These are phyloP conservation scores for Pseudachorutes palmiensis DNA, from an alignment of 1,140 invertebrate species.

Conservation along the genomic window DNA sequence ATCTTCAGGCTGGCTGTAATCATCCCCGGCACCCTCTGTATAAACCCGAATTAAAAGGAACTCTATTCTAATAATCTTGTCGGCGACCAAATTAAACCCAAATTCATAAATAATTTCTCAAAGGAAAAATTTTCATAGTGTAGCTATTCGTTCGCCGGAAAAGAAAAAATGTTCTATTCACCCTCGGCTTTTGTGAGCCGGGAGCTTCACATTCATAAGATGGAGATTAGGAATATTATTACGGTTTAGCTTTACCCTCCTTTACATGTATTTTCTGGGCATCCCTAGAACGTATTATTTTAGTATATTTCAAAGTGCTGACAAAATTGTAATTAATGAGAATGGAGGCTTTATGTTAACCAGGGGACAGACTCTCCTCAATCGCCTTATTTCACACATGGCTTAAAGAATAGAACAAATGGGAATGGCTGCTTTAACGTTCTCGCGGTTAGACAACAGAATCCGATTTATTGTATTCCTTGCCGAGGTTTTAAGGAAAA, in stretches of 20 bases:
- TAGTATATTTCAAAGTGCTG: neutral
- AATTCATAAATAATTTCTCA: too few relatives aligned
- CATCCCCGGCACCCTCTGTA: neutral
- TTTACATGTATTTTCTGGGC: neutral
- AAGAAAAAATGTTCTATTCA: too few relatives aligned
- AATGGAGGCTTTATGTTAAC: neutral
- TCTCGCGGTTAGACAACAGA: neutral
- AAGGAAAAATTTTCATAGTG: too few relatives aligned
- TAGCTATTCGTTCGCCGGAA: too few relatives aligned
- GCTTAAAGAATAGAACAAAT: neutral
- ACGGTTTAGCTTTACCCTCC: neutral
- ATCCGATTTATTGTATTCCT: neutral
- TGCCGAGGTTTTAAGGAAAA: neutral
- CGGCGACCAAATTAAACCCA: too few relatives aligned
- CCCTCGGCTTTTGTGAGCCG: too few relatives aligned
- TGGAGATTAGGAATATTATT: too few relatives aligned
- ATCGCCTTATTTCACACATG: neutral
- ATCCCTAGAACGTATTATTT: neutral
- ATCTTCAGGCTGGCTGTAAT: neutral
- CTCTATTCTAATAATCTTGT: too few relatives aligned
- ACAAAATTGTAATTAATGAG: conserved; percentile 2
- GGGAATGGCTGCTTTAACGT: neutral
- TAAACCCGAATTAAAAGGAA: too few relatives aligned
- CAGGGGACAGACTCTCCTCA: neutral
- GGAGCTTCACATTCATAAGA: too few relatives aligned